Conservation (phyloP, 2,113 vertebrate species). For the Misgurnus mizolepis region DNA sequence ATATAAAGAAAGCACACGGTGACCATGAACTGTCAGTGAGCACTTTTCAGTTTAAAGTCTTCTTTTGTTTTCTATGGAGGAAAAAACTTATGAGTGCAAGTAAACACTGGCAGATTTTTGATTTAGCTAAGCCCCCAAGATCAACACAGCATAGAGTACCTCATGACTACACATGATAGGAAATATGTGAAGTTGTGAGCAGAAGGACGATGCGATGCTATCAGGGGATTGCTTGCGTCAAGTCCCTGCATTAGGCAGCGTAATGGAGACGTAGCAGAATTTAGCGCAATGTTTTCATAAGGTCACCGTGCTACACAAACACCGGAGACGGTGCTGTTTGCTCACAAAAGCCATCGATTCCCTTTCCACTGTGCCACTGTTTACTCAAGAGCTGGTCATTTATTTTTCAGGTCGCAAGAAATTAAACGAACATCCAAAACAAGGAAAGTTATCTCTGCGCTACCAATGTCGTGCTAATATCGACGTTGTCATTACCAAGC, state of each 20-base stretch:
- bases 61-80: no score
- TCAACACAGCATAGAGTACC: no score
- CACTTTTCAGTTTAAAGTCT: no score
- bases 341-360: slow-evolving; percentile 41
- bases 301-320: slow-evolving; percentile 50
- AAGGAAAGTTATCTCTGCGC: slow-evolving; percentile 9
- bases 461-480: slow-evolving; percentile 23
- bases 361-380: slow-evolving; percentile 36
- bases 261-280: slow-evolving; percentile 43
- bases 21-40: no score
- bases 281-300: slow-evolving; percentile 39
- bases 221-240: slow-evolving; percentile 19
- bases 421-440: slow-evolving; percentile 13
- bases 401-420: slow-evolving; percentile 39
- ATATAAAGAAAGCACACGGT: no score
- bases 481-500: slow-evolving; percentile 31
- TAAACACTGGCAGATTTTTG: no score
- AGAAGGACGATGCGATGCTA: not conserved
- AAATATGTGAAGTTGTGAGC: not conserved
- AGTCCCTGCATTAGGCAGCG: not conserved
- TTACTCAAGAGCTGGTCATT: slow-evolving; percentile 45
- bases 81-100: no score
- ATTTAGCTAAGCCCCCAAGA: no score
- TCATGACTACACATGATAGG: not conserved
- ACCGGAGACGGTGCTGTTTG: slow-evolving; percentile 28